Evolutionary conservation across 2,888 invertebrate genomes (phyloP).

Genomic region (Drepana falcataria): DNA sequence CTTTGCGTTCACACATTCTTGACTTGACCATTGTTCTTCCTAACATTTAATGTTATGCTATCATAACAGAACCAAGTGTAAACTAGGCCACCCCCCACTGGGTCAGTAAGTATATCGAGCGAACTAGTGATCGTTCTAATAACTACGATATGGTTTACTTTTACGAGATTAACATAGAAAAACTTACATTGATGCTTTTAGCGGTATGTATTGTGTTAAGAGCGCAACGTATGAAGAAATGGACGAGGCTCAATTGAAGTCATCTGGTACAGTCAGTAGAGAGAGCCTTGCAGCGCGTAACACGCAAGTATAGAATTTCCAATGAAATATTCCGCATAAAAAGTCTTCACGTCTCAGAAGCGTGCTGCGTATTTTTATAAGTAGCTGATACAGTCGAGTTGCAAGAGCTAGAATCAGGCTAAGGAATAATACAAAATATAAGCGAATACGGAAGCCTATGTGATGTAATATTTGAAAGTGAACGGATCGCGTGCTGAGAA

Average conservation of each 20-base stretch:
- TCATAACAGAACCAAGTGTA: constrained; percentile 23
- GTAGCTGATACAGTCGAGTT: constrained; percentile 12
- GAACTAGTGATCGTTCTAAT: constrained; percentile 16
- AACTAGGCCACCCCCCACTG: constrained; percentile 43
- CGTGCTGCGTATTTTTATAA: constrained; percentile 9
- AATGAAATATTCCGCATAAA: constrained; percentile 56
- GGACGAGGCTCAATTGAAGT: constrained; percentile 23
- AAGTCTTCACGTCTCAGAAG: constrained; percentile 16
- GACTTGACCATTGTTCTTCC: constrained; percentile 26
- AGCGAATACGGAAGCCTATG: constrained; percentile 31
- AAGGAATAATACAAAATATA: constrained; percentile 26
- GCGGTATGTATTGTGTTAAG: constrained; percentile 4
- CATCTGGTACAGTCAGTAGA: constrained; percentile 28
- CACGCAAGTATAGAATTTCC: constrained; percentile 62
- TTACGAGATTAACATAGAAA: constrained; percentile 14
- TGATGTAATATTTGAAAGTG: constrained; percentile 53
- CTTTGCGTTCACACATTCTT: constrained; percentile 4
- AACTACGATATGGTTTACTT: constrained; percentile 11
- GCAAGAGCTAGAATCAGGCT: constrained; percentile 36
- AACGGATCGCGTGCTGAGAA: constrained; percentile 38
- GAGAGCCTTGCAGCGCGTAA: constrained; percentile 38
- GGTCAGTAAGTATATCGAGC: constrained; percentile 40
- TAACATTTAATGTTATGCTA: constrained; percentile 11
- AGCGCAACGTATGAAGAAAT: constrained; percentile 25
- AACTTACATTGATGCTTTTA: constrained; percentile 26